Base-by-base conservation (phyloP, 2,113 vertebrate genomes). In the Trematocara stigmaticum region DNA sequence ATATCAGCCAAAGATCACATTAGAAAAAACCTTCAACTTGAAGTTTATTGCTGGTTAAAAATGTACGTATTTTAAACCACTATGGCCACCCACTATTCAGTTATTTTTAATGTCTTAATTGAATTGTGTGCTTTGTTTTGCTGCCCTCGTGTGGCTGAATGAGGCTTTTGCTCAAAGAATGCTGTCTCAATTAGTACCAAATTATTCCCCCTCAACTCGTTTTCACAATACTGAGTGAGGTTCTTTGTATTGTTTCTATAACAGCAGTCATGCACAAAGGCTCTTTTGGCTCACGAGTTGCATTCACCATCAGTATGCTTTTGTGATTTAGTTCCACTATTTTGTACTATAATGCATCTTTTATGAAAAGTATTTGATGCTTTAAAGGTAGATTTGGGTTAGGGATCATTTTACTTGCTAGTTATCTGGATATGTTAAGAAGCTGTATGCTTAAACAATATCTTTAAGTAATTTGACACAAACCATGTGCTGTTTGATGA, bases 1-100 rank as follows among this genome's bases (percentile, higher is more conserved):
- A 94, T 91, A 86, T 94, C 94, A 95, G 91, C 95, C 96, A 96
- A 96, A 96, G 95, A 96, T 88, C 95, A 93, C 92, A 89, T 87
- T 40, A 93, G 89, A 87, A 78, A 89, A 89, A 92, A 79, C 87
- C 88, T 82, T 88, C 88, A 89, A 92, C 92, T 93, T 94, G 90
- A 92, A 91, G 40, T 23, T 81, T 74, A 80, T 64, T 79, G 35
- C n/a, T 23, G 61, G 26, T 38, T 47, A 81, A 53, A 59, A 64
- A 74, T 0, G 45, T 13, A 3, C 61, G 20, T 49, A 18, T 69
- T 79, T 81, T 55, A 56, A 80, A 76, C 57, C 80, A 53, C 52
- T 55, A 9, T 51, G 45, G 61, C n/a, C 56, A 83, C 13, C n/a
- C 18, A 16, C 88, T 71, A 31, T 69, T 40, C 49, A 45, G n/a